Evolutionary conservation across 1,140 invertebrate genomes (phyloP).

Genomic region (Psix sp.): DNA sequence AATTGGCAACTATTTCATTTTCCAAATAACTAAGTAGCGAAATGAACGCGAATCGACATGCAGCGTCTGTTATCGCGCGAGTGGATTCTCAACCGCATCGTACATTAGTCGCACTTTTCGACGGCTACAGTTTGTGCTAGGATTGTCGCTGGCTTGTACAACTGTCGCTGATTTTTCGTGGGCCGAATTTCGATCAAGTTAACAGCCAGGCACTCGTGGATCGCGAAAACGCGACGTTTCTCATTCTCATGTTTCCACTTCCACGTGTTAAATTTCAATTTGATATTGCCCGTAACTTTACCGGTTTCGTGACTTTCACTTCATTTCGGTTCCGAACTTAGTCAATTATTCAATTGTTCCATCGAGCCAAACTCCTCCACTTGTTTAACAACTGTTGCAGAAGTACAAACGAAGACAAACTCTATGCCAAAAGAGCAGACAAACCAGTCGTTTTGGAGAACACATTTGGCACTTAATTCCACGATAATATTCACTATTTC

Average conservation of each 20-base stretch:
- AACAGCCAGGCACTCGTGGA: slow-evolving; percentile 13
- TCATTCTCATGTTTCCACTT: slow-evolving; percentile 44
- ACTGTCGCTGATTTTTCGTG: too few relatives aligned
- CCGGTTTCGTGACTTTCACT: slow-evolving; percentile 54
- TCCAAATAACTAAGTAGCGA: background rate
- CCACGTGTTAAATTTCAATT: slow-evolving; percentile 43
- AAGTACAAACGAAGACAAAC: too few relatives aligned
- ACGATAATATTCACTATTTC: slow-evolving; percentile 24
- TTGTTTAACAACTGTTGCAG: too few relatives aligned
- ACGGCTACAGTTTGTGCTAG: too few relatives aligned
- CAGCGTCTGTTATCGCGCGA: too few relatives aligned
- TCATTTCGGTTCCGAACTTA: slow-evolving; percentile 32
- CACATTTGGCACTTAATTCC: slow-evolving; percentile 22
- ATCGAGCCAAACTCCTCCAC: background rate
- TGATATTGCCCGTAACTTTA: slow-evolving; percentile 40
- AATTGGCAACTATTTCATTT: slow-evolving; percentile 19
- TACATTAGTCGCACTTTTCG: too few relatives aligned
- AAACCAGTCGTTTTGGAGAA: background rate
- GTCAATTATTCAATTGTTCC: slow-evolving; percentile 25
- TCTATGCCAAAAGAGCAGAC: too few relatives aligned
- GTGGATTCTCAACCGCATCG: too few relatives aligned
- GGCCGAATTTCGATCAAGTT: background rate
- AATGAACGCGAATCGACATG: background rate
- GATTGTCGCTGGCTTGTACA: too few relatives aligned
- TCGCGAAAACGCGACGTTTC: slow-evolving; percentile 37